Base-by-base conservation (phyloP, 2,797 vertebrate genomes). In the Chelonia mydas region DNA sequence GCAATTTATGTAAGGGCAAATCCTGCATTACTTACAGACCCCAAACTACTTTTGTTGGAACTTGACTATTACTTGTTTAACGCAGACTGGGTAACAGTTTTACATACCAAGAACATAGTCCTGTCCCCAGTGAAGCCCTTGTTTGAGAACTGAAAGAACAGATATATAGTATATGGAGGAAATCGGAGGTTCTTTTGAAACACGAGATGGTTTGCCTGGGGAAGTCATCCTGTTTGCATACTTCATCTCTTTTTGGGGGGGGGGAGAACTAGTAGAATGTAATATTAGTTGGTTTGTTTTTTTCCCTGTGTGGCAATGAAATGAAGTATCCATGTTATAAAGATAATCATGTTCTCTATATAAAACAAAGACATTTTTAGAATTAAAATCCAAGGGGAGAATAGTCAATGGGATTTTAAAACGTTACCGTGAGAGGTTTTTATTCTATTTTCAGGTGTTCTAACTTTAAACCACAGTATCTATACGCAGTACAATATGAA, bases 41-140 rank as follows among this genome's bases (percentile, higher is more conserved):
- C 80, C 84, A 83, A 97, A 94, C 28, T 83, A 59, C 65, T n/a
- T 83, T 81, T 68, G 61, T 78, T 91, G 7, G 6, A 65, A 61
- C 85, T 59, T 59, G 12, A 59, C 57, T 59, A 59, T 59, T 59
- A 59, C 57, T 59, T 59, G 28, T 59, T 31, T 59, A 59, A 59
- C 31, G 54, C 41, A 92, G 13, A 74, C 15, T 5, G 82, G 65
- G 88, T 95, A 90, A 45, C 2, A 27, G 45, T 65, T 76, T 59
- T 28, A 83, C 59, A 37, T 12, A 83, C 77, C 65, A 87, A 83
- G 17, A 94, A 12, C 31, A 57, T 28, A 92, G 45, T 33, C 65
- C 6, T 50, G n/a, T 82, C 0, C 33, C 5, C 6, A 50, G 6
- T 5, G 21, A 3, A 16, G 5, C 16, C 89, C 96, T 83, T 90